These are phyloP conservation scores for Cyrtodaria siliqua DNA, from an alignment of 2,888 invertebrate species.

Conservation along the genomic window DNA sequence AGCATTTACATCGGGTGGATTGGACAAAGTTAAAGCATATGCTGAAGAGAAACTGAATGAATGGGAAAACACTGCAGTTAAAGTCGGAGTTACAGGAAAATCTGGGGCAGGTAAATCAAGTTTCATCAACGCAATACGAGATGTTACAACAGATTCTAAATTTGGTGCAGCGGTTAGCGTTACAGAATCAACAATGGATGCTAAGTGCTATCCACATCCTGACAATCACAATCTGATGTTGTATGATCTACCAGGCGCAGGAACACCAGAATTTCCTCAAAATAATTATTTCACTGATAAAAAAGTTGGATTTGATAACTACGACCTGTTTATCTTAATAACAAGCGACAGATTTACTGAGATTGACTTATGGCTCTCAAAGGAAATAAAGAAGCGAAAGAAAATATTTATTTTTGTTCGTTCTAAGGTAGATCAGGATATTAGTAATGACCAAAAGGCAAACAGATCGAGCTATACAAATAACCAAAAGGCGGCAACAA, in stretches of 20 bases:
- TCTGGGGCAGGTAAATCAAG: constrained; percentile 48
- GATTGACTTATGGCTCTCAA: constrained; percentile 53
- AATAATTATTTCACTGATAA: constrained; percentile 24
- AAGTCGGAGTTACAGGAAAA: constrained; percentile 38
- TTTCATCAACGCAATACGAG: constrained; percentile 46
- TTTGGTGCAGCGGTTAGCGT: constrained; percentile 38
- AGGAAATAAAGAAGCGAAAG: constrained; percentile 17
- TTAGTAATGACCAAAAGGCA: constrained; percentile 8
- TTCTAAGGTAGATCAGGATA: constrained; percentile 22
- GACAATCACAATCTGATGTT: constrained; percentile 35
- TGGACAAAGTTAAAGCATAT: too few relatives aligned
- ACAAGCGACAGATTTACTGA: constrained; percentile 41
- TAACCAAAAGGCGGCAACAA: not conserved
- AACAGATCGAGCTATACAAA: not conserved
- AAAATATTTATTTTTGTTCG: constrained; percentile 35
- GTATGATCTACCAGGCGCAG: constrained; percentile 60
- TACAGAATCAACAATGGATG: constrained; percentile 26
- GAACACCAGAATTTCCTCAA: constrained; percentile 45
- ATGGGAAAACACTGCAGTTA: constrained; percentile 25
- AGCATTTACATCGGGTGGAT: too few relatives aligned
- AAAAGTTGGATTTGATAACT: constrained; percentile 28
- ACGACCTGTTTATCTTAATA: constrained; percentile 60
- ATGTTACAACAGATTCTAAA: constrained; percentile 24
- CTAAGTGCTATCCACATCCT: constrained; percentile 33
- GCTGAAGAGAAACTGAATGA: constrained; percentile 5